Evolutionary conservation across 2,113 vertebrate genomes (phyloP).

Genomic region (Zeus faber): DNA sequence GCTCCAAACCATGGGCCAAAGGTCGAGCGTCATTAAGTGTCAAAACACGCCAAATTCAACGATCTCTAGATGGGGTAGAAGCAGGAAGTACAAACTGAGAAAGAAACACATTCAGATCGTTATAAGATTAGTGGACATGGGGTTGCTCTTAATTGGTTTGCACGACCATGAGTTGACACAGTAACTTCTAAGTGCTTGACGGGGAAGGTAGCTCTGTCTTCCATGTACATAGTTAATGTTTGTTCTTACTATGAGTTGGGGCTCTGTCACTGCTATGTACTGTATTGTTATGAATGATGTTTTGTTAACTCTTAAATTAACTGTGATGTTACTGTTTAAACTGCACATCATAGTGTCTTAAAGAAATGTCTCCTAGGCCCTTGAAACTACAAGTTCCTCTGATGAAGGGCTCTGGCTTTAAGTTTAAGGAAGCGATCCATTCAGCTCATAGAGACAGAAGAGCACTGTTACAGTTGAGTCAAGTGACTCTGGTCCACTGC

Average conservation of each 20-base stretch:
- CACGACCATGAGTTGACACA: constrained; percentile 31
- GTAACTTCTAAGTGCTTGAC: constrained; percentile 16
- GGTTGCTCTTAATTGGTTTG: constrained; percentile 40
- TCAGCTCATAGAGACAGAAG: constrained; percentile 52
- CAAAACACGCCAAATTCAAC: constrained; percentile 52
- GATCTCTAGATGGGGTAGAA: constrained; percentile 44
- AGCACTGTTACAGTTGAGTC: constrained; percentile 27
- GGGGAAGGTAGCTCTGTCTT: constrained; percentile 38
- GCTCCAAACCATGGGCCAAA: constrained; percentile 34
- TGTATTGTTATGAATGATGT: too few relatives aligned
- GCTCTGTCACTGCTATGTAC: constrained; percentile 39
- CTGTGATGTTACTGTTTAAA: constrained; percentile 10
- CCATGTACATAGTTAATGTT: constrained; percentile 36
- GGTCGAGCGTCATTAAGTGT: constrained; percentile 60
- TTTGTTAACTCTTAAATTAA: constrained; percentile 22
- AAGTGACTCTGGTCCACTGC: constrained; percentile 16
- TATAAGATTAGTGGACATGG: constrained; percentile 45
- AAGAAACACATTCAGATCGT: constrained; percentile 58
- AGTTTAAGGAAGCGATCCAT: constrained; percentile 43
- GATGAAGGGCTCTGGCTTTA: constrained; percentile 21
- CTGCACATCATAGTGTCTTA: constrained; percentile 27
- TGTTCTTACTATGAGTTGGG: constrained; percentile 44
- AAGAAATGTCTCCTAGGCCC: constrained; percentile 27
- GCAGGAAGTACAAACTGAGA: constrained; percentile 31
- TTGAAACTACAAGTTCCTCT: constrained; percentile 20